Conservation (phyloP, 1,140 invertebrate genomes). For the Platyscapa corneri region DNA sequence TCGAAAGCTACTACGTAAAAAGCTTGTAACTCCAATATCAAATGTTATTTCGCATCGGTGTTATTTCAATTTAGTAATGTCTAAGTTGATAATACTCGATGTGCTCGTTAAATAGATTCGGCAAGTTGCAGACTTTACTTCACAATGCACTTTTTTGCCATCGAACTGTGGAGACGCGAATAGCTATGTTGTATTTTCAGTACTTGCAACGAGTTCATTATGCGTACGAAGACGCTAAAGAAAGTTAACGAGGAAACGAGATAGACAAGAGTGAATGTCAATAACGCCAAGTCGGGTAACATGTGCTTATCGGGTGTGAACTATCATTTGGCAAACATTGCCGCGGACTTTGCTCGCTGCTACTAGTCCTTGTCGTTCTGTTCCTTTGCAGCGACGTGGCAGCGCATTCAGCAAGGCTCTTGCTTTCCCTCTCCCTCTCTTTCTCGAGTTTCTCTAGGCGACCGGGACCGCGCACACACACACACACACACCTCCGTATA, state of each 20-base stretch:
- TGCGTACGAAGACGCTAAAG: not conserved
- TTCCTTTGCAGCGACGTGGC: not conserved
- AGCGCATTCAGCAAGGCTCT: no score
- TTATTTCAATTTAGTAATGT: no score
- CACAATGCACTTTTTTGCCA: not conserved
- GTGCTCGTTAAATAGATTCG: no score
- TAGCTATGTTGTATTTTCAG: not conserved
- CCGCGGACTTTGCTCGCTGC: not conserved
- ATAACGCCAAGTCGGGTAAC: slow-evolving; percentile 15
- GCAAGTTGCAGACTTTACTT: not conserved
- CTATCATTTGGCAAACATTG: slow-evolving; percentile 28
- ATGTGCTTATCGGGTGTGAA: slow-evolving; percentile 23
- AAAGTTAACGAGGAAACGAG: slow-evolving; percentile 9
- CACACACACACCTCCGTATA: not conserved
- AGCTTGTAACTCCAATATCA: no score
- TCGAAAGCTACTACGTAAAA: no score
- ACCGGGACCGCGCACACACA: no score
- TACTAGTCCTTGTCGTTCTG: not conserved
- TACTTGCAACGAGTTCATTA: not conserved
- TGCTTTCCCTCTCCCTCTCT: no score
- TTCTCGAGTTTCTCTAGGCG: no score
- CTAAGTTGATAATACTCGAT: no score
- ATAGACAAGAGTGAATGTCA: slow-evolving; percentile 30
- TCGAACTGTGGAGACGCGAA: no score
- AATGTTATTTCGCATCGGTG: no score